Evolutionary conservation across 2,797 vertebrate species (phyloP).

Genomic region (Onychomys torridus): DNA sequence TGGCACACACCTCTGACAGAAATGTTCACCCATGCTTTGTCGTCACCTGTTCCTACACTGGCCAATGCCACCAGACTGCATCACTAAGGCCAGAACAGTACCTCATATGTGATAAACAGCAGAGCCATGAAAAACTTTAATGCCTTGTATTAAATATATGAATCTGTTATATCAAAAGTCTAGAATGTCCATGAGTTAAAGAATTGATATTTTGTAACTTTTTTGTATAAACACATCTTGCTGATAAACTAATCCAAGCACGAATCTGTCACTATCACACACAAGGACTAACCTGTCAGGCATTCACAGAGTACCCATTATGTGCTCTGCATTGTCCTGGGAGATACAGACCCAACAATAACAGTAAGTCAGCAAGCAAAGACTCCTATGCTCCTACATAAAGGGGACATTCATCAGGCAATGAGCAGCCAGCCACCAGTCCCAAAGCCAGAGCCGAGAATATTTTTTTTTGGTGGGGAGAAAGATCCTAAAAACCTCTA

Average conservation of each 20-base stretch:
- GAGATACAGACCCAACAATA: background rate
- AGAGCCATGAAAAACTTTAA: background rate
- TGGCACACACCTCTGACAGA: background rate
- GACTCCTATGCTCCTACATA: background rate
- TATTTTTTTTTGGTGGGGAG: background rate
- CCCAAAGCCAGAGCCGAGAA: background rate
- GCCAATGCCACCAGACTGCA: background rate
- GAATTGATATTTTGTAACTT: constrained; percentile 46
- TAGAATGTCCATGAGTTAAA: constrained; percentile 17
- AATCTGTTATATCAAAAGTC: background rate
- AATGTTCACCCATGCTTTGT: background rate
- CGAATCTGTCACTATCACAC: constrained; percentile 9
- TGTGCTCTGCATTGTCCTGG: background rate
- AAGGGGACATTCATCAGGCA: background rate
- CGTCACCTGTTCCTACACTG: background rate
- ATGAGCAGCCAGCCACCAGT: background rate
- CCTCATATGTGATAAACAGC: background rate
- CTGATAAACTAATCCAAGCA: background rate
- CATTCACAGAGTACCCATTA: background rate
- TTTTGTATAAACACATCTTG: background rate
- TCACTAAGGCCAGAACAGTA: background rate
- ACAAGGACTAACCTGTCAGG: background rate
- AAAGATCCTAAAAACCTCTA: constrained; percentile 26
- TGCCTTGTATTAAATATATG: constrained; percentile 53
- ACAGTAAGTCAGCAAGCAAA: background rate